phyloP scores from a whole-genome alignment of 2,888 invertebrate species.

The Prosapia bicincta region DNA sequence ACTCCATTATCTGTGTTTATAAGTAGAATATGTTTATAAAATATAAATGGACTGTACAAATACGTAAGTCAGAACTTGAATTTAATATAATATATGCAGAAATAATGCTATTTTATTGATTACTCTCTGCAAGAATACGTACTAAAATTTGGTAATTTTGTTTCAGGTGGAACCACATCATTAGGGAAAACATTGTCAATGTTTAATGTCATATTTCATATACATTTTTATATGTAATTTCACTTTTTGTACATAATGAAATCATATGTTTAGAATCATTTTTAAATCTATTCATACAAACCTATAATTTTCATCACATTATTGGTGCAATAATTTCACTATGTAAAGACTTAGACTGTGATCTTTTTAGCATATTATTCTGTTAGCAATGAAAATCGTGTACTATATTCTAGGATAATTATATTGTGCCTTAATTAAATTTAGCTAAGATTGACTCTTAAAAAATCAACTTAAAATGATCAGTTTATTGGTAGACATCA shows the following conservation, averaged over 20 bases:
- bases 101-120: too few relatives aligned
- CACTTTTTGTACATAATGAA: background rate
- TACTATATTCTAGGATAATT: background rate
- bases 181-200: background rate
- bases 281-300: background rate
- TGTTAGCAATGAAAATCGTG: background rate
- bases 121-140: too few relatives aligned
- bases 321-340: background rate
- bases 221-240: background rate
- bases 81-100: too few relatives aligned
- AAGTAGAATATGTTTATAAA: too few relatives aligned
- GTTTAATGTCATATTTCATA: background rate
- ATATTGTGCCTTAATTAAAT: background rate
- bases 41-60: too few relatives aligned
- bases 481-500: background rate
- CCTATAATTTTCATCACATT: background rate
- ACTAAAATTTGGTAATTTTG: background rate
- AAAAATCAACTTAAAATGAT: background rate
- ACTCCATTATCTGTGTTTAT: too few relatives aligned
- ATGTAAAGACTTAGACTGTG: background rate
- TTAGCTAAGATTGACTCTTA: background rate
- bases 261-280: too few relatives aligned
- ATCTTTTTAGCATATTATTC: background rate
- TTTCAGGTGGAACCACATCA: background rate
- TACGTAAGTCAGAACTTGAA: too few relatives aligned